Base-by-base conservation (phyloP, 2,888 invertebrate genomes). In the Pristionchus japonicus region DNA sequence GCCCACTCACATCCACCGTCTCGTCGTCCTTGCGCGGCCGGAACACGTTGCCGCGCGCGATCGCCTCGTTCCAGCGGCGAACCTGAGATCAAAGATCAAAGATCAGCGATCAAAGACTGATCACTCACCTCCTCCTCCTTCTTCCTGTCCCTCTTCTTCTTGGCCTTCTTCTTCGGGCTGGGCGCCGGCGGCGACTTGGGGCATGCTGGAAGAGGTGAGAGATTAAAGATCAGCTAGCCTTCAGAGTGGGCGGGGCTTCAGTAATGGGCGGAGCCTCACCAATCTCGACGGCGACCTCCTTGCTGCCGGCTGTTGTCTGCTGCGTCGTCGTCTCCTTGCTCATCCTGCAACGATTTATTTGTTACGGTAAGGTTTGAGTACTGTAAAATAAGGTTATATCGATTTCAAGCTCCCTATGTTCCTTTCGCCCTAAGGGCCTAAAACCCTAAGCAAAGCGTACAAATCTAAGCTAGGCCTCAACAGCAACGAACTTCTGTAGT, bases 1-100 rank as follows among this genome's bases (percentile, higher is more conserved):
- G 27, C 17, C 37, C 7, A 37, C 74, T 74, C 23, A 74, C 67
- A 74, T 74, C 40, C 20, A 40, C 23, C 20, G 74, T 74, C 23
- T 74, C 74, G 23, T 74, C 74, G 23, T 74, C 74, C 74, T 74
- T 74, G 2, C 74, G 37, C 40, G 74, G 40, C 17, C 74, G 74
- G 43, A 31, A 70, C 34, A 74, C 74, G 37, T 40, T 20, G 23
- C 74, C 74, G 31, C 40, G 23, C 23, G 74, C 74, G 37, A 74
- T 74, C 43, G 40, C 43, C 40, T 20, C 74, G 31, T 74, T 74
- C 74, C 74, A 74, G 17, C 43, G 40, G 13, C 74, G 40, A 11
- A 74, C 74, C 74, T 74, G 6, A 64, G 1, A 1, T 64, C 2
- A 23, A 27, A 47, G 13, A 1, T 52, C 23, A 52, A 17, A 47